phyloP scores from a whole-genome alignment of 2,113 vertebrate species.

The Rhabdornis inornatus region DNA sequence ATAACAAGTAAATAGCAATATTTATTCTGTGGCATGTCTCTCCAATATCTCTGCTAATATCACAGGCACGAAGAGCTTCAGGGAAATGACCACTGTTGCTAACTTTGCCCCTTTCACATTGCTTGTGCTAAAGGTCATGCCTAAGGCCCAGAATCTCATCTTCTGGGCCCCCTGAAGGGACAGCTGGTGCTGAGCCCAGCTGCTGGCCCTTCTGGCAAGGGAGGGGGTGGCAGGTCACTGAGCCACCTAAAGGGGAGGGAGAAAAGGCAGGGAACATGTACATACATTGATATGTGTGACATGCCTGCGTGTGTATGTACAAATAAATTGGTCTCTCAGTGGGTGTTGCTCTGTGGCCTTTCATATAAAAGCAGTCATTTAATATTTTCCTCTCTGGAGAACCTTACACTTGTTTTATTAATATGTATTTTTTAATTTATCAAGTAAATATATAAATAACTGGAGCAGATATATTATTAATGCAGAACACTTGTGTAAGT shows the following conservation, averaged over 20 bases:
- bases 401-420: neutral
- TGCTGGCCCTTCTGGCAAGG: neutral
- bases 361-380: neutral
- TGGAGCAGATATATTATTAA: neutral
- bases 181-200: neutral
- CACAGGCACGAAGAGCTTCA: neutral
- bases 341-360: neutral
- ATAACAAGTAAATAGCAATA: neutral
- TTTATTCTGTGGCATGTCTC: neutral
- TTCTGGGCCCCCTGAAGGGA: neutral
- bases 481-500: neutral
- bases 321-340: neutral
- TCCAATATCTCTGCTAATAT: neutral
- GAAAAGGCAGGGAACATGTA: neutral
- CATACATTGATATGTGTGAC: neutral
- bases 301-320: rapidly evolving
- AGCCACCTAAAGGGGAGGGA: neutral
- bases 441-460: constrained; percentile 26
- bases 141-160: neutral
- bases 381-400: constrained; percentile 15
- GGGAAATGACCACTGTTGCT: neutral
- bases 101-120: neutral
- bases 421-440: constrained; percentile 24
- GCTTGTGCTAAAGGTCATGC: neutral
- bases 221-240: neutral